Conservation (phyloP, 2,113 vertebrate genomes). For the Nymphicus hollandicus region DNA sequence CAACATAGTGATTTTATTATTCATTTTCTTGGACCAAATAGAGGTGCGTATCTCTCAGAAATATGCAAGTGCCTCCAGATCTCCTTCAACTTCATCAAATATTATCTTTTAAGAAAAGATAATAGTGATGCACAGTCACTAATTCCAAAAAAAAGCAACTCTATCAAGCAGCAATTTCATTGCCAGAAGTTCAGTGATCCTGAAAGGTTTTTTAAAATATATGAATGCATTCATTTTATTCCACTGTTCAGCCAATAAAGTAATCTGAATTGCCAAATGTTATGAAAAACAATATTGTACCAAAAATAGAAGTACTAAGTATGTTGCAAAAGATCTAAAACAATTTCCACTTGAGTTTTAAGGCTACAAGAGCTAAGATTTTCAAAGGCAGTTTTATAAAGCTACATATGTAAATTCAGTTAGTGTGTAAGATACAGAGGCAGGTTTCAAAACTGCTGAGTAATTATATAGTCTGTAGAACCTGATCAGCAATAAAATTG, state of each 20-base stretch:
- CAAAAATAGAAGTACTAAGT: background rate
- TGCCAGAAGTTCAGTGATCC: background rate
- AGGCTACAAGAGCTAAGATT: background rate
- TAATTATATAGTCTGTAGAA: background rate
- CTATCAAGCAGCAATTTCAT: background rate
- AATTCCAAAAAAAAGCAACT: background rate
- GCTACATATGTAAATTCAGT: background rate
- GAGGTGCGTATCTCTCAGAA: background rate
- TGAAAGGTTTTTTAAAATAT: background rate
- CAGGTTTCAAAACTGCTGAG: background rate
- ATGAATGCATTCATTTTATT: background rate
- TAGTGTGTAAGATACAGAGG: background rate
- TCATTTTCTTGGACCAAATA: conserved; percentile 11
- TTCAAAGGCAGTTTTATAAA: background rate
- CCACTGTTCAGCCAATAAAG: background rate
- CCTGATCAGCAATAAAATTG: background rate
- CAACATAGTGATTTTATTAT: background rate
- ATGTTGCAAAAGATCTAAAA: background rate
- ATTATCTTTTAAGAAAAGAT: background rate
- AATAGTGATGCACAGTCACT: background rate
- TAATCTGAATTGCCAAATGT: background rate
- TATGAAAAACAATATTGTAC: background rate
- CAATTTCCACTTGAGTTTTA: background rate
- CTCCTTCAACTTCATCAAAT: conserved; percentile 12
- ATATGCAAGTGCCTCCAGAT: background rate